Evolutionary conservation across 2,113 vertebrate genomes (phyloP), one percentile per base, ranked within the genome.

Genomic region (Isichthys henryi): DNA sequence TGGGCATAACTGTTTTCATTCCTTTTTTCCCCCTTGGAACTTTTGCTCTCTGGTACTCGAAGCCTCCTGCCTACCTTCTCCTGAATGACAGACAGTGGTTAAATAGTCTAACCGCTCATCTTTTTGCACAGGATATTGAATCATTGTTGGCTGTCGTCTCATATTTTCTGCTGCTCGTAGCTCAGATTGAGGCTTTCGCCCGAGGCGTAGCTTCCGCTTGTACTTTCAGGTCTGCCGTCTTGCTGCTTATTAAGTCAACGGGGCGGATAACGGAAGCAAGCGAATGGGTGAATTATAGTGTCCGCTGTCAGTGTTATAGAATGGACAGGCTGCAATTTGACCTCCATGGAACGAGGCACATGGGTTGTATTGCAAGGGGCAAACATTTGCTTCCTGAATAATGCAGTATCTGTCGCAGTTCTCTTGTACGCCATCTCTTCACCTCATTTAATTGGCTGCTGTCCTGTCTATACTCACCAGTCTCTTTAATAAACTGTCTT

Each of bases 401-500:
- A n/a, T 46, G 21, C 74, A 43, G 86, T 21, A 39, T 46, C 39
- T 84, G 35, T 11, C 50, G 27, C 39, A 62, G 21, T 56, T 52
- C 23, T 89, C 77, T 5, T 88, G 77, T 89, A 45, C 49, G 46
- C 86, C 52, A 43, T 43, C 74, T 35, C 74, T 2, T 80, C 52
- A 43, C 74, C 15, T 35, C 74, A 43, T 80, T 43, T 80, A 43
- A 35, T 43, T 80, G 74, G 74, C 31, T 80, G 87, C 23, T 87
- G 58, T 23, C n/a, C 15, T 48, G 39, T 19, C 21, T 46, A 23
- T 11, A 19, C 31, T 31, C 19, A 46, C 87, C 23, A 74, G 23
- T 88, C 56, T 48, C 58, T 21, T 39, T 87, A 70, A 88, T 49
- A 66, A 88, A 46, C 53, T 82, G 74, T 53, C 77, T 89, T 39